A percentile compares a stretch with the other conserved stretches of the same genome.
phyloP scores from a whole-genome alignment of 2,888 invertebrate genomes.

The Tigriopus californicus region DNA sequence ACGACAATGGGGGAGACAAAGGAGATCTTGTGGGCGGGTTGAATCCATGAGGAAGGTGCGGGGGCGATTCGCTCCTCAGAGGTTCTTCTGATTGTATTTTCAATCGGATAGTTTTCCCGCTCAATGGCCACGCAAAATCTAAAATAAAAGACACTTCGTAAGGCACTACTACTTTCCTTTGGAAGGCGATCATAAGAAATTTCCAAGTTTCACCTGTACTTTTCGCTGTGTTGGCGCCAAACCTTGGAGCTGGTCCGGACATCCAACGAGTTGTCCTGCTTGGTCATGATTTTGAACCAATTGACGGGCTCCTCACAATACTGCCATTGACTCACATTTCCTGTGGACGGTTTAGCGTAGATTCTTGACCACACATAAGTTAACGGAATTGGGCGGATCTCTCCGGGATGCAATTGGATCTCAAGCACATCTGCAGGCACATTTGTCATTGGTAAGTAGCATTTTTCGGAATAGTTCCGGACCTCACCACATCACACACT shows the following conservation, averaged over 20 bases:
- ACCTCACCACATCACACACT: too few relatives aligned
- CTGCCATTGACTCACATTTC: constrained; percentile 2
- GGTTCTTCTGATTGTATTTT: constrained; percentile 24
- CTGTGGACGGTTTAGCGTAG: constrained; percentile 12
- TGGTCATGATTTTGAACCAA: constrained; percentile 38
- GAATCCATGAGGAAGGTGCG: constrained; percentile 21
- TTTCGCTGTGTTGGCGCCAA: neutral
- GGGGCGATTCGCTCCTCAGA: constrained; percentile 14
- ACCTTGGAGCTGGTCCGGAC: neutral
- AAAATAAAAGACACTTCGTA: too few relatives aligned
- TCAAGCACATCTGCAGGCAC: constrained; percentile 18
- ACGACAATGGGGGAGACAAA: constrained; percentile 63
- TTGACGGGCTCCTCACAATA: constrained; percentile 30
- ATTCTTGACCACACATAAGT: constrained; percentile 20
- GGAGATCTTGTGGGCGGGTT: constrained; percentile 71
- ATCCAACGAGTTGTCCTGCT: neutral
- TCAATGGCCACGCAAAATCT: constrained; percentile 61
- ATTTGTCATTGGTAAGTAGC: too few relatives aligned
- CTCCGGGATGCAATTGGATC: constrained; percentile 17
- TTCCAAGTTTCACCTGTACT: neutral
- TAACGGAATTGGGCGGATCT: constrained; percentile 19
- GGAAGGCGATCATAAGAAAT: neutral
- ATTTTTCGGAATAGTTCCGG: too few relatives aligned
- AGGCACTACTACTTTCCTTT: neutral
- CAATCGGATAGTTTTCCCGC: constrained; percentile 58